Base-by-base conservation (phyloP, 2,113 vertebrate species). In the Noturus placidus region DNA sequence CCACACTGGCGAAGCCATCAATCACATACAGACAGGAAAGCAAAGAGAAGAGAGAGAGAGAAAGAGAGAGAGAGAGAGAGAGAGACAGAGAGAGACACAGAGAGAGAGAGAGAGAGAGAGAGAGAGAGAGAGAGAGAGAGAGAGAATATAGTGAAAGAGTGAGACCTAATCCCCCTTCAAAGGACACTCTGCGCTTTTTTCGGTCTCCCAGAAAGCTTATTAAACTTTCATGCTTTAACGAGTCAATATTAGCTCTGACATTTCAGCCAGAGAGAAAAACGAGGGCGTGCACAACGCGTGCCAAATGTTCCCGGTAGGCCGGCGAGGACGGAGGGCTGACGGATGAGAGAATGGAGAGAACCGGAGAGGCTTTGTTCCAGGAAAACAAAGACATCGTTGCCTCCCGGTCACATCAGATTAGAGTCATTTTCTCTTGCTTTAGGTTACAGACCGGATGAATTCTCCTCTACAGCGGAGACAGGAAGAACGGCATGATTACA, bases 211-310 rank as follows among this genome's bases (percentile, higher is more conserved):
- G 92, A 92, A 90, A 90, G 92, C 92, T 93, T 91, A 94, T 95
- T 94, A 94, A 93, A 95, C 87, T 94, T 94, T 93, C 91, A 93
- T 93, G 89, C 90, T 91, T 91, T 93, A 94, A 94, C 90, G 92
- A 93, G 91, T 95, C 93, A 92, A 93, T 93, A 95, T 95, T 93
- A 92, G 92, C 92, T 85, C 88, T 94, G 93, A 93, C 93, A 93
- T 95, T 94, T 94, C 92, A 92, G 83, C 85, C 80, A 86, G 86
- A 88, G 78, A 67, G 89, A 85, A 89, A 74, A n/a, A 79, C 46
- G 72, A 76, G 78, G n/a, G 57, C 35, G 0, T 88, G 91, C 89
- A 86, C 89, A 87, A 90, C 87, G 88, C 79, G 54, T 81, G 11
- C 93, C 80, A 88, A 93, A 61, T 87, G 85, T 88, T 89, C 90